Evolutionary conservation across 2,797 vertebrate genomes (phyloP).

Genomic region (Hyperoplus lanceolatus): DNA sequence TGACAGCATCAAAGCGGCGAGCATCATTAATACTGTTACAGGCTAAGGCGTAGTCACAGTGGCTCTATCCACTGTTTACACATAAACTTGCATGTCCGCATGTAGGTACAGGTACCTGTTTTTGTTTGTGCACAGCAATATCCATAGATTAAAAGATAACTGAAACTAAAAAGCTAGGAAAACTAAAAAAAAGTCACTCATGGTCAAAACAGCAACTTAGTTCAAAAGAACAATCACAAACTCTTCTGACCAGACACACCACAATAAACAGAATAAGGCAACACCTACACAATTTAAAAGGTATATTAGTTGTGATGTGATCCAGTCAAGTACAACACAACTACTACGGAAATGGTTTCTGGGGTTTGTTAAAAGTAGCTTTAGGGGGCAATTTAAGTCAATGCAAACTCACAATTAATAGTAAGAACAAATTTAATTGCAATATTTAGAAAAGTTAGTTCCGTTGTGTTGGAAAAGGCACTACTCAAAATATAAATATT

Average conservation of each 20-base stretch:
- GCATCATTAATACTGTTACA: constrained; percentile 57
- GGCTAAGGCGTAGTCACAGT: constrained; percentile 54
- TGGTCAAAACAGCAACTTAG: too few relatives aligned
- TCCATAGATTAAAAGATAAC: background rate
- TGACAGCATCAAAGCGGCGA: constrained; percentile 78
- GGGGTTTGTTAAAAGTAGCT: background rate
- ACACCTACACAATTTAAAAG: too few relatives aligned
- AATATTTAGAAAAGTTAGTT: background rate
- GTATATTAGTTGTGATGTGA: too few relatives aligned
- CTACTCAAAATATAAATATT: background rate
- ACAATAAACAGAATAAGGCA: too few relatives aligned
- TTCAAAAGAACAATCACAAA: too few relatives aligned
- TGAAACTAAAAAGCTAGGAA: too few relatives aligned
- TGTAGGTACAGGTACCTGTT: constrained; percentile 20
- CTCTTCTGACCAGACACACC: too few relatives aligned
- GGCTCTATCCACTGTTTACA: constrained; percentile 60
- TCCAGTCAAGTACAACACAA: background rate
- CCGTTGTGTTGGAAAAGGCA: background rate
- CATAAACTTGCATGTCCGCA: constrained; percentile 35
- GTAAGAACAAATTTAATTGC: background rate
- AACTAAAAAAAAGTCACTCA: too few relatives aligned
- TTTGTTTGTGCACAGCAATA: constrained; percentile 2
- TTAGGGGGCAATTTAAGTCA: background rate
- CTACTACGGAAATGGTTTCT: background rate
- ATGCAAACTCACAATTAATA: background rate